These are phyloP conservation scores for Cephonodes hylas DNA, from an alignment of 2,888 invertebrate genomes.

Conservation along the genomic window DNA sequence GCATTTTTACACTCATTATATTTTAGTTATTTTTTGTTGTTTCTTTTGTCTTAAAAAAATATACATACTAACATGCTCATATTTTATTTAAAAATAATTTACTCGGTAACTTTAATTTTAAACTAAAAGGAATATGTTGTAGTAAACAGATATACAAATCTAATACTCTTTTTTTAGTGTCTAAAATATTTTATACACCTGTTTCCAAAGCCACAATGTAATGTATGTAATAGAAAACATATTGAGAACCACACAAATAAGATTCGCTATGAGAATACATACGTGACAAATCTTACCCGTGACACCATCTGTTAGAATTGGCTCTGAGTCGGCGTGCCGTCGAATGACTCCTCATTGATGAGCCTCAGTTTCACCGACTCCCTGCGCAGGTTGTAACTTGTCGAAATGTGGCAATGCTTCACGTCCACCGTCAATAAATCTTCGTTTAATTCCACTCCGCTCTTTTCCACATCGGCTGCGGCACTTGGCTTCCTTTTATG, in stretches of 20 bases:
- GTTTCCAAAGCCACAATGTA: no score
- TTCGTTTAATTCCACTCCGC: conserved; percentile 75
- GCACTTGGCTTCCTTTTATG: conserved; percentile 81
- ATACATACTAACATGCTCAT: no score
- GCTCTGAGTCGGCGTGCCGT: conserved; percentile 65
- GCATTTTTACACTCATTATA: background rate
- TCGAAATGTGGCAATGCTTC: conserved; percentile 76
- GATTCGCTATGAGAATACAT: background rate
- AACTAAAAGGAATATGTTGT: no score
- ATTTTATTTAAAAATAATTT: no score
- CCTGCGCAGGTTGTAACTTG: conserved; percentile 70
- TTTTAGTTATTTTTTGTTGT: no score
- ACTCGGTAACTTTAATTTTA: no score
- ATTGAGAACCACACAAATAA: no score
- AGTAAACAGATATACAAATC: no score
- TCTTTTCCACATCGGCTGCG: conserved; percentile 82
- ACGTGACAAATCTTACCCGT: conserved; percentile 52
- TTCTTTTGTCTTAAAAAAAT: no score
- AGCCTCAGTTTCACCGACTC: conserved; percentile 73
- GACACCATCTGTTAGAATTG: conserved; percentile 75
- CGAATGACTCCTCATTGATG: conserved; percentile 76
- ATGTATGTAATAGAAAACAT: no score
- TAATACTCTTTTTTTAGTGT: no score
- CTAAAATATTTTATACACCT: no score
- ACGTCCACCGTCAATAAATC: conserved; percentile 70